These are phyloP conservation scores for Taenioides sp. DNA, from an alignment of 2,797 vertebrate genomes.

Conservation along the genomic window DNA sequence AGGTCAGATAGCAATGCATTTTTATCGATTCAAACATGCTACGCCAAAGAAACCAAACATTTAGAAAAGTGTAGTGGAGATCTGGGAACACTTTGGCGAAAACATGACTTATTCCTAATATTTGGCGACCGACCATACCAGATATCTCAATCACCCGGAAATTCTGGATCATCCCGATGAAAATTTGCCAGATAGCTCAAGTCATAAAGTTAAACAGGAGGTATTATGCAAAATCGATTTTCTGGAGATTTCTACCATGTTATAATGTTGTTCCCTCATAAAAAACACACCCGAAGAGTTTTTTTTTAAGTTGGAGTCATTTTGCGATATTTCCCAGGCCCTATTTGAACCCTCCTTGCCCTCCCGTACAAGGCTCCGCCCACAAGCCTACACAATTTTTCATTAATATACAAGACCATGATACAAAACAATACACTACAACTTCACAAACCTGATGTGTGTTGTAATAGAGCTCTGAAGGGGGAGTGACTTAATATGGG, in stretches of 20 bases:
- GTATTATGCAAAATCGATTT: too few relatives aligned
- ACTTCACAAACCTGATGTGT: too few relatives aligned
- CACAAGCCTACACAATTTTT: too few relatives aligned
- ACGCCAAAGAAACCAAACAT: not conserved
- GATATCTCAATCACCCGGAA: not conserved
- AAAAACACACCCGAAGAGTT: too few relatives aligned
- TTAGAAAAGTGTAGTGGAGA: not conserved
- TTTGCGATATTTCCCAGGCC: too few relatives aligned
- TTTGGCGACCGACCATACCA: not conserved
- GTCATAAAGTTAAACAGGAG: too few relatives aligned
- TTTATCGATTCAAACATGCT: not conserved
- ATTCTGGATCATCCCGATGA: not conserved
- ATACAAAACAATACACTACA: too few relatives aligned
- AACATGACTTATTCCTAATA: not conserved
- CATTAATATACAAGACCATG: too few relatives aligned
- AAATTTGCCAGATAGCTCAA: not conserved
- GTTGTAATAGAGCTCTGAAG: too few relatives aligned
- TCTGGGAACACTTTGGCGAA: not conserved
- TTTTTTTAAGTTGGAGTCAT: not conserved
- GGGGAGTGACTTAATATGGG: too few relatives aligned
- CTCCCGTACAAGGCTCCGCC: too few relatives aligned
- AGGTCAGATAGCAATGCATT: not conserved
- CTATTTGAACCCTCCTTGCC: too few relatives aligned
- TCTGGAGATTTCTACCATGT: not conserved
- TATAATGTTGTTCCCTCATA: not conserved